Base-by-base conservation (phyloP, 2,888 invertebrate genomes). In the Caenorhabditis afra region DNA sequence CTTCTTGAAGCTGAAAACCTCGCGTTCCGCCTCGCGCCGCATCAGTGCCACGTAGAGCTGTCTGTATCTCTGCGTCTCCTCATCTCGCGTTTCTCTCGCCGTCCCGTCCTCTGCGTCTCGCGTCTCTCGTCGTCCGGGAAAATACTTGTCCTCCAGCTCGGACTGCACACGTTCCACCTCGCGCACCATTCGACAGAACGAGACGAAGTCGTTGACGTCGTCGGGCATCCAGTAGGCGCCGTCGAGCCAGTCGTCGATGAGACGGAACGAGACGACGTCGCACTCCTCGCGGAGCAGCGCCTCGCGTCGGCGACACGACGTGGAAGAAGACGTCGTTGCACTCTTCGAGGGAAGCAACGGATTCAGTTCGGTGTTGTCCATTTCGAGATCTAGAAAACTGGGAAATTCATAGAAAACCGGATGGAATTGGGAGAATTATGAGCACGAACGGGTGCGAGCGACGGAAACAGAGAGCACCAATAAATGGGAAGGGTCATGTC, bases 81-180 rank as follows among this genome's bases (percentile, higher is more conserved):
- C 53, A 12, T 61, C 59, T 39, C 18, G 49, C 23, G 29, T 58
- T 2, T 52, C 50, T 52, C 52, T 53, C 29, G 8, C 45, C 14
- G 59, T 37, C n/a, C n/a, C n/a, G n/a, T n/a, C 29, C n/a, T 44
- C 70, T 23, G 37, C 39, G 7, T 7, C 58, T 53, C 61, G 39
- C 20, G 29, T n/a, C 7, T 11, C 44, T 16, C 14, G 39, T 65
- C 22, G 10, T 16, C 44, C 70, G 37, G 59, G 58, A 16, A 70
- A 50, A 18, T 45, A 53, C 52, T 29, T 49, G 37, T 58, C 57
- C 20, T 67, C 67, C 67, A 55, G 29, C 35, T 65, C 53, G 44
- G 44, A 18, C 65, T 53, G 8, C 44, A 35, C 53, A 41, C 18
- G 12, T 53, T 65, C 50, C 29, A 65, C 52, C 7, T 18, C n/a